Evolutionary conservation across 1,140 invertebrate species (phyloP).

Genomic region (Zaprionus nigranus): DNA sequence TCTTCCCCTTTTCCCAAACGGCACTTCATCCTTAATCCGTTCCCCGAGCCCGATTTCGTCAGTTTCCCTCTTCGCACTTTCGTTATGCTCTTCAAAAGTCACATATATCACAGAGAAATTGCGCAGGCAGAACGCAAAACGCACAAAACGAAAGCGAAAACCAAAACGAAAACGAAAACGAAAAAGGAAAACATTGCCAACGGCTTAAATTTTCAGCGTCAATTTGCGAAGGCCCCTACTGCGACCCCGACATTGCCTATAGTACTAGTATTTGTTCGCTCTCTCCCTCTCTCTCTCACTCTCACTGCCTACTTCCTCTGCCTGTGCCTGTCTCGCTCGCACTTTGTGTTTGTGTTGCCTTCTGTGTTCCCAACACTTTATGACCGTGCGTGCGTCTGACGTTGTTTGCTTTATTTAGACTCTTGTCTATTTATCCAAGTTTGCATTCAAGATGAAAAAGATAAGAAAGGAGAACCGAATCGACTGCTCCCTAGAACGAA

Average conservation of each 20-base stretch:
- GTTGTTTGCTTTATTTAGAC: constrained; percentile 72
- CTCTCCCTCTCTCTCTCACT: neutral
- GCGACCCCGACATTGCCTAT: neutral
- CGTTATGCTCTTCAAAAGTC: constrained; percentile 1
- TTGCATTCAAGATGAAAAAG: constrained; percentile 48
- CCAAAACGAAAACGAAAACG: neutral
- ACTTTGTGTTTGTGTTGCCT: constrained; percentile 22
- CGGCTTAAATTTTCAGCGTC: constrained; percentile 13
- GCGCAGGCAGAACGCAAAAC: neutral
- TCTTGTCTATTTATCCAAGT: constrained; percentile 68
- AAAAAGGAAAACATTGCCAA: constrained; percentile 1
- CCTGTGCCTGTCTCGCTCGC: constrained; percentile 26
- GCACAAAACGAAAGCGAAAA: constrained; percentile 4
- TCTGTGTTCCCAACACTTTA: constrained; percentile 45
- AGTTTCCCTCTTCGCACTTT: no score
- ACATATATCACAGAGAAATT: constrained; percentile 5
- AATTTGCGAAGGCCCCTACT: constrained; percentile 6
- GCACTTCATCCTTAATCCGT: neutral
- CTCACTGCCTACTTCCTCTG: neutral
- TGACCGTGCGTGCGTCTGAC: constrained; percentile 56
- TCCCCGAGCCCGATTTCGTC: neutral
- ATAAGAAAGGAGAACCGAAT: constrained; percentile 6
- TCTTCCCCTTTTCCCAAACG: neutral
- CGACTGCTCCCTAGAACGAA: neutral
- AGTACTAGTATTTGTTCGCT: neutral